Evolutionary conservation across 2,113 vertebrate species (phyloP).

Genomic region (Dipodomys merriami): DNA sequence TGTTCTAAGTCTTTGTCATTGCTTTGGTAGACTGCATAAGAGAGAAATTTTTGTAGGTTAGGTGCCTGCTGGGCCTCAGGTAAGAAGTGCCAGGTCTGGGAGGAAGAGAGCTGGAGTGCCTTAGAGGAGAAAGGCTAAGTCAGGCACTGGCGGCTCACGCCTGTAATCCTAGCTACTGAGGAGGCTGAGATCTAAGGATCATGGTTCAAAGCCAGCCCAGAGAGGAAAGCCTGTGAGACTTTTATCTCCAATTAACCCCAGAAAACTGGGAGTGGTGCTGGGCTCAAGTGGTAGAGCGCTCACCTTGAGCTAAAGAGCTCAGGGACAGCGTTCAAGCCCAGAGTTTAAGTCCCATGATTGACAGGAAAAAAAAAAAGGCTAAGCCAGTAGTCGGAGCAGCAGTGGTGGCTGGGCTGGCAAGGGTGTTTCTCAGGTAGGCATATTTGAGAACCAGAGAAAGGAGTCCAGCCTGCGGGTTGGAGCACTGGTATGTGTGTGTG

Average conservation of each 20-base stretch:
- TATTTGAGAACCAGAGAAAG: background rate
- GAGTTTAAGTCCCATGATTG: too few species aligned
- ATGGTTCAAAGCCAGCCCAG: too few species aligned
- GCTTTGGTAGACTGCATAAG: background rate
- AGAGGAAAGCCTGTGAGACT: too few species aligned
- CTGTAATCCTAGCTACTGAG: too few species aligned
- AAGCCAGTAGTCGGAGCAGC: background rate
- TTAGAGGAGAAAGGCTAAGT: background rate
- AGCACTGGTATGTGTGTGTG: background rate
- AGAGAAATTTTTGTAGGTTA: background rate
- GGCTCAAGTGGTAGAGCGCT: too few species aligned
- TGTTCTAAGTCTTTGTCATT: background rate
- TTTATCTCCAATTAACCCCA: too few species aligned
- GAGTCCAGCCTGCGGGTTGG: background rate
- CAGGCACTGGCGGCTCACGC: background rate
- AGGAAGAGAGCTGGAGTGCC: background rate
- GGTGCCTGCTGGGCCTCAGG: constrained; percentile 1
- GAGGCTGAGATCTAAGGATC: too few species aligned
- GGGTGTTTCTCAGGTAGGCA: background rate
- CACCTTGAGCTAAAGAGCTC: too few species aligned
- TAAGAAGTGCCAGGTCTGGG: background rate
- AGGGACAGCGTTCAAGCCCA: too few species aligned
- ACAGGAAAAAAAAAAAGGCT: background rate
- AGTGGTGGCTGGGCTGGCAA: background rate
- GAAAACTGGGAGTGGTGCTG: too few species aligned